Percentiles rank a stretch among this genome's conserved stretches.
phyloP scores from a whole-genome alignment of 2,888 invertebrate genomes.

The Caenorhabditis sp. region DNA sequence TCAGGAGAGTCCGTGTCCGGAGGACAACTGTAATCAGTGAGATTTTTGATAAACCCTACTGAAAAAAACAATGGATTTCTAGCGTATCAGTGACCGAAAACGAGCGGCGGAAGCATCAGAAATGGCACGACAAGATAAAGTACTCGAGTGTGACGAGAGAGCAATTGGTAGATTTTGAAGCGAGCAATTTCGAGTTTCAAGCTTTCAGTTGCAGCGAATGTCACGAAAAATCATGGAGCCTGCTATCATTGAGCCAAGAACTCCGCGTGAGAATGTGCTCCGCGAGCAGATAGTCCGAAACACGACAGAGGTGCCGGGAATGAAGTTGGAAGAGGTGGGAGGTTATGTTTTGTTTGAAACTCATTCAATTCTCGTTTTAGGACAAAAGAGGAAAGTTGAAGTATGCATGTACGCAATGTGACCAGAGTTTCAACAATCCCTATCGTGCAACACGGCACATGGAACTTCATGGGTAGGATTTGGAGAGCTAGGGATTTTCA shows the following conservation, averaged over 20 bases:
- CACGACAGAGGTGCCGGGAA: constrained; percentile 25
- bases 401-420: constrained; percentile 40
- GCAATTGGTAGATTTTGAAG: not conserved
- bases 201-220: not conserved
- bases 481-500: not conserved
- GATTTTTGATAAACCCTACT: not conserved
- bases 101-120: constrained; percentile 45
- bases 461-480: constrained; percentile 39
- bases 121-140: constrained; percentile 46
- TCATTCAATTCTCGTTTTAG: constrained; percentile 9
- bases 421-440: constrained; percentile 8
- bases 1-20: constrained; percentile 41
- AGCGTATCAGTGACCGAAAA: constrained; percentile 52
- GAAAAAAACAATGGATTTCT: not conserved
- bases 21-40: constrained; percentile 50
- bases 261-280: constrained; percentile 21
- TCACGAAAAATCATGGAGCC: not conserved
- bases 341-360: not conserved
- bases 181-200: not conserved
- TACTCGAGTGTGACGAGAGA: constrained; percentile 7
- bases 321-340: constrained; percentile 1
- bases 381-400: constrained; percentile 26
- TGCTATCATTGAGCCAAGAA: not conserved
- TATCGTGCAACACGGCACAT: constrained; percentile 32
- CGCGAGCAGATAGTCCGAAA: not conserved